Evolutionary conservation across 2,888 invertebrate species (phyloP).

Genomic region (Zaprionus lineosus): DNA sequence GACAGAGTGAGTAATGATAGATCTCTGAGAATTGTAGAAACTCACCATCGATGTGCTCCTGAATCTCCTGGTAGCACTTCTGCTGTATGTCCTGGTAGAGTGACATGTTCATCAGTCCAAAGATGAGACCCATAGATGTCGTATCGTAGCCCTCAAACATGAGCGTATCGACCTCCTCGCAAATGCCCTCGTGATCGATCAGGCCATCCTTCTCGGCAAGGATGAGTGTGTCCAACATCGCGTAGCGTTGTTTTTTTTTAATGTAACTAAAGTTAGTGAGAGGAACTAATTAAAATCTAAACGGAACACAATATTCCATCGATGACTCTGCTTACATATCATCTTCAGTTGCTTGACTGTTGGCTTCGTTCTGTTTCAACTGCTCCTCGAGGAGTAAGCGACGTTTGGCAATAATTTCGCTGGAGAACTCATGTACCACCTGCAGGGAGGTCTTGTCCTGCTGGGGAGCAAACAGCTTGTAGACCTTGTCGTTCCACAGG

Average conservation of each 20-base stretch:
- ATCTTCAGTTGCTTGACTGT: constrained; percentile 14
- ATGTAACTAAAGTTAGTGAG: constrained; percentile 33
- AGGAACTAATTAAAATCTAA: background rate
- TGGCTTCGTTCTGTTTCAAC: constrained; percentile 12
- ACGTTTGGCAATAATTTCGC: constrained; percentile 75
- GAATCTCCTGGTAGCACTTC: constrained; percentile 69
- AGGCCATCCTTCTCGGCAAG: constrained; percentile 68
- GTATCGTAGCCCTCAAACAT: constrained; percentile 82
- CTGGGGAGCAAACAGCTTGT: constrained; percentile 49
- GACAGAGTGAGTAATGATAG: rapidly evolving
- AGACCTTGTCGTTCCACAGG: constrained; percentile 45
- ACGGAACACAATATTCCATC: too few species aligned
- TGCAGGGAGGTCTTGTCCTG: constrained; percentile 45
- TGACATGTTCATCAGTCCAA: constrained; percentile 71
- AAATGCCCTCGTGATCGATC: constrained; percentile 83
- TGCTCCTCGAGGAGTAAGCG: constrained; percentile 51
- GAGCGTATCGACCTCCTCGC: constrained; percentile 88
- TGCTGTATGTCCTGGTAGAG: constrained; percentile 68
- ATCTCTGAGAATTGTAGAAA: too few species aligned
- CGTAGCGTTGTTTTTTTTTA: constrained; percentile 68
- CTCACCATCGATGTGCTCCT: constrained; percentile 62
- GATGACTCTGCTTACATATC: constrained; percentile 49
- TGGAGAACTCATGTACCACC: constrained; percentile 72
- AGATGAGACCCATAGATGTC: constrained; percentile 74
- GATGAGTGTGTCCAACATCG: constrained; percentile 76